Conservation (phyloP, 2,888 invertebrate genomes). For the Sminthurinus aureus region DNA sequence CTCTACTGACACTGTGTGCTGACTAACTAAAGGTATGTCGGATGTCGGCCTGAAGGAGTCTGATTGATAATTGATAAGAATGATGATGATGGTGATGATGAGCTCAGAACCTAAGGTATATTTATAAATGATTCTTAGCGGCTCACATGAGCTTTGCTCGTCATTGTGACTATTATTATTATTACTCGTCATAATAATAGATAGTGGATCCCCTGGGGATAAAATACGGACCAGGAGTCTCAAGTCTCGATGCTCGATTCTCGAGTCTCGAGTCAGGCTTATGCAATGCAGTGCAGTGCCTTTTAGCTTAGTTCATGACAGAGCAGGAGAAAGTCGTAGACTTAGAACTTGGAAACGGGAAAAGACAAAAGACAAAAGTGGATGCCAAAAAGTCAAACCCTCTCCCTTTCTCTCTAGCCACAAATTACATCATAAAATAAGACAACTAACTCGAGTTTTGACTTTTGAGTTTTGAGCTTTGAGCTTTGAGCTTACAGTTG, state of each 20-base stretch:
- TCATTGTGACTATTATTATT: neutral
- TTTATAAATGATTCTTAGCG: too few relatives aligned
- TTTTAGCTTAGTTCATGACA: neutral
- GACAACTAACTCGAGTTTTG: too few relatives aligned
- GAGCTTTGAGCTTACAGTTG: too few relatives aligned
- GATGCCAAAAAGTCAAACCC: neutral
- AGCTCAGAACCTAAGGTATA: too few relatives aligned
- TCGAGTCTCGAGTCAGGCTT: neutral
- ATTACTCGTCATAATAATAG: neutral
- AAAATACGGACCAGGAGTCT: neutral
- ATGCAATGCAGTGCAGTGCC: neutral
- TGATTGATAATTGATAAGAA: too few relatives aligned
- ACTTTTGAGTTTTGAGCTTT: too few relatives aligned
- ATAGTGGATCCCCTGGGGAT: slow-evolving; percentile 15
- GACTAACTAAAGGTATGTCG: too few relatives aligned
- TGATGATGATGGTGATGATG: too few relatives aligned
- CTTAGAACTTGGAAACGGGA: neutral
- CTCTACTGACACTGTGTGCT: too few relatives aligned
- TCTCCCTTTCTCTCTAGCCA: neutral
- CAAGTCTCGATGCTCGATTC: neutral
- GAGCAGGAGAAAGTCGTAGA: neutral
- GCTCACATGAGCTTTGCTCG: neutral
- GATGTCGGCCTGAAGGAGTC: too few relatives aligned
- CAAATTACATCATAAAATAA: too few relatives aligned
- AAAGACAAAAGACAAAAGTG: neutral